These are phyloP conservation scores for Ichneumon xanthorius DNA, from an alignment of 2,888 invertebrate genomes.

Conservation along the genomic window DNA sequence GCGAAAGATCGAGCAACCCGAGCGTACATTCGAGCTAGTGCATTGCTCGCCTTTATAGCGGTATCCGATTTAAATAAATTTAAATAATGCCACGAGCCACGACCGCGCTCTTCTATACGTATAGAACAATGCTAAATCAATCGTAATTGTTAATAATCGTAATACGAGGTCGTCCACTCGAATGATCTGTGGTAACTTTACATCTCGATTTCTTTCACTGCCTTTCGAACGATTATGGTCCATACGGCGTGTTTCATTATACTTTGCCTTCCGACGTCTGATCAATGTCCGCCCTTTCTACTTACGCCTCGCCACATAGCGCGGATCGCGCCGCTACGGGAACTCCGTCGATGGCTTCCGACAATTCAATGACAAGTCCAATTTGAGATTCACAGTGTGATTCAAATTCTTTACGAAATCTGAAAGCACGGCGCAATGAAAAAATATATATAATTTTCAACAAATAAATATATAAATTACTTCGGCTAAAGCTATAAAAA, in stretches of 20 bases:
- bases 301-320: neutral
- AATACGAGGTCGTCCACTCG: constrained; percentile 71
- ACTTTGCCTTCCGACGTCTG: neutral
- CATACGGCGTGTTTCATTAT: constrained; percentile 4
- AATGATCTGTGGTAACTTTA: constrained; percentile 31
- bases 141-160: constrained; percentile 82
- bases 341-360: no score
- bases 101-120: constrained; percentile 54
- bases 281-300: constrained; percentile 14
- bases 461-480: neutral
- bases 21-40: constrained; percentile 54
- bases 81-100: constrained; percentile 77
- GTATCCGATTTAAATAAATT: constrained; percentile 79
- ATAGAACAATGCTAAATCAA: constrained; percentile 79
- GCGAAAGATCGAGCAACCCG: constrained; percentile 52
- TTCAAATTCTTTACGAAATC: no score
- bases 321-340: neutral
- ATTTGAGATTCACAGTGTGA: no score
- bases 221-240: neutral
- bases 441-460: neutral
- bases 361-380: no score
- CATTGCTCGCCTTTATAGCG: constrained; percentile 65
- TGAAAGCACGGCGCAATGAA: no score
- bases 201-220: constrained; percentile 51
- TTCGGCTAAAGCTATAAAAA: neutral